Base-by-base conservation (phyloP, 2,797 vertebrate genomes). In the Ceryle rudis region DNA sequence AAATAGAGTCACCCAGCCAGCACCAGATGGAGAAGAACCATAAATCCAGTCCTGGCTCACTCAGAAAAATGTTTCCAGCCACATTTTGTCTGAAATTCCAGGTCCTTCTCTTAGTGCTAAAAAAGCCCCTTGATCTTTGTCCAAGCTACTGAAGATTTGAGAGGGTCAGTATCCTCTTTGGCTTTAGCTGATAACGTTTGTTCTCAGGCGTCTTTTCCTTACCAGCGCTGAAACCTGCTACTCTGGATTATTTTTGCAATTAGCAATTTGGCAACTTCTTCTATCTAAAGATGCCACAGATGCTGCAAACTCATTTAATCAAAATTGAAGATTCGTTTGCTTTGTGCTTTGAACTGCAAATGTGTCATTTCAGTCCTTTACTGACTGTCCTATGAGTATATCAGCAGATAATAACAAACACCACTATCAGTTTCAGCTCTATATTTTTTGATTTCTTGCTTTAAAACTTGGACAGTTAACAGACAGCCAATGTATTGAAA, bases 21-120 rank as follows among this genome's bases (percentile, higher is more conserved):
- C 83, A 96, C 83, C 97, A 97, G 95, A 95, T 95, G 94, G 91
- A 86, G 66, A 88, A 69, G 62, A 77, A 62, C 41, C 70, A 61
- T 85, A 82, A 95, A 93, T 96, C 90, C 69, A 54, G 13, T 20
- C 49, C 60, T 97, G 93, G 83, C 83, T 93, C 67, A 18, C 67
- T 70, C 55, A 69, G 49, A 67, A 86, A 64, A 74, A 12, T n/a
- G 39, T 61, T 65, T 89, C 72, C 61, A 86, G 60, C 6, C 69
- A 65, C n/a, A 74, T n/a, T 81, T 60, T 72, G 2, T 70, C 72
- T 79, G 71, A 77, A 91, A 77, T 93, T 94, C 61, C 60, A 88
- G 67, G 49, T 86, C 35, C 39, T 92, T 81, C 44, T 57, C 15
- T 78, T 55, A 80, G 51, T 52, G 51, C 64, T 81, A 62, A 74